Percentiles rank a stretch among this genome's conserved stretches.
These are phyloP conservation scores for Mesorhabditis spiculigera DNA, from an alignment of 2,888 invertebrate genomes.

Conservation along the genomic window DNA sequence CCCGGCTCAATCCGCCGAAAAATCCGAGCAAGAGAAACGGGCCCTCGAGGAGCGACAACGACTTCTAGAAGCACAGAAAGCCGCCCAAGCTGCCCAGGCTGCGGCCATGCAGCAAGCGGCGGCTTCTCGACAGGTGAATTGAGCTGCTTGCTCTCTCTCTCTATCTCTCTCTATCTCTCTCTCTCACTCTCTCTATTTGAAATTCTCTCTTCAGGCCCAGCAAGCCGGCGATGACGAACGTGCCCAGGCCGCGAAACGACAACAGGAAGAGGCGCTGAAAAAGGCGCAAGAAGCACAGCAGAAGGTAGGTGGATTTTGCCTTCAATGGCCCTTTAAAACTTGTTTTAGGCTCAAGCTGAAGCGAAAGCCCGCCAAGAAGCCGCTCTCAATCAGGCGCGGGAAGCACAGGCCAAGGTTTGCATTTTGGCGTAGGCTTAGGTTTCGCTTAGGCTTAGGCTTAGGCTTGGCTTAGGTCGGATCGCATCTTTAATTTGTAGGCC, in stretches of 20 bases:
- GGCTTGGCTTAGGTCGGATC: too few species aligned
- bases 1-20: slow-evolving; percentile 15
- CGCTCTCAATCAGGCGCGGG: neutral
- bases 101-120: slow-evolving; percentile 37
- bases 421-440: slow-evolving; percentile 5
- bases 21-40: slow-evolving; percentile 28
- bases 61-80: slow-evolving; percentile 27
- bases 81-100: slow-evolving; percentile 27
- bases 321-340: slow-evolving; percentile 8
- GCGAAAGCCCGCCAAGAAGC: slow-evolving; percentile 20
- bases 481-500: slow-evolving; percentile 18
- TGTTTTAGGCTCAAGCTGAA: slow-evolving; percentile 25
- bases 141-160: too few species aligned
- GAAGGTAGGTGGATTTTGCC: slow-evolving; percentile 11
- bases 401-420: slow-evolving; percentile 20
- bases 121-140: slow-evolving; percentile 14
- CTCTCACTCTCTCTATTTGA: too few species aligned
- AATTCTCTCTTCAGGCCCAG: too few species aligned
- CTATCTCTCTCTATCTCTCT: too few species aligned
- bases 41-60: slow-evolving; percentile 32
- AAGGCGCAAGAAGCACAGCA: slow-evolving; percentile 15
- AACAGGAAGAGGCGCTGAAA: neutral
- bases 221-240: too few species aligned
- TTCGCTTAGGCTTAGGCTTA: too few species aligned
- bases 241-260: slow-evolving; percentile 19